Percentiles rank a stretch among this genome's conserved stretches.
Conservation (phyloP, 2,888 invertebrate species). For the Gymnosoma rotundatum region DNA sequence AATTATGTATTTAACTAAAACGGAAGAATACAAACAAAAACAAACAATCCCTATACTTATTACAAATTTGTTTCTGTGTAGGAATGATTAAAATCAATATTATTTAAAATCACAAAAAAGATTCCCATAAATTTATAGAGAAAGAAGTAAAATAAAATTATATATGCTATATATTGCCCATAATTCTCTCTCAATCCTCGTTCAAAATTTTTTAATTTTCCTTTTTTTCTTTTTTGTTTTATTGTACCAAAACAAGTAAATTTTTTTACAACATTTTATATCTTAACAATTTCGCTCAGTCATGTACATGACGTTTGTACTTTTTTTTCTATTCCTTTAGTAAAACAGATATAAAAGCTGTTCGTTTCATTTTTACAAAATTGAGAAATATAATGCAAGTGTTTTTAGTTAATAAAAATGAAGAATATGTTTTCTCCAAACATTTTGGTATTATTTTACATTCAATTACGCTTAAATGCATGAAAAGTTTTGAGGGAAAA, state of each 20-base stretch:
- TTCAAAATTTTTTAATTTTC: neutral
- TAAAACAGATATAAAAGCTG: neutral
- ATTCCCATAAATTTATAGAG: no score
- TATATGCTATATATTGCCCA: no score
- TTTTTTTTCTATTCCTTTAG: constrained; percentile 1
- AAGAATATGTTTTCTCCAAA: constrained; percentile 30
- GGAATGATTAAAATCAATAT: no score
- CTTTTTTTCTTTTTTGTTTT: neutral
- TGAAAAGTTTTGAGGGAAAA: constrained; percentile 39
- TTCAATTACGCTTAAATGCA: constrained; percentile 31
- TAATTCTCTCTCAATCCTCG: neutral
- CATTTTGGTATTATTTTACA: neutral
- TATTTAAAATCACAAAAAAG: no score
- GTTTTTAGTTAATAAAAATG: constrained; percentile 39
- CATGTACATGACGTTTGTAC: constrained; percentile 65
- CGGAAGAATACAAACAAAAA: no score
- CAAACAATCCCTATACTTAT: no score
- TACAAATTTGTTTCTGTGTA: no score
- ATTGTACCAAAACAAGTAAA: neutral
- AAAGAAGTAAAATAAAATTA: no score
- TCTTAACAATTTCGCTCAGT: constrained; percentile 34
- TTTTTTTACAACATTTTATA: constrained; percentile 7
- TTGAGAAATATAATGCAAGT: constrained; percentile 54
- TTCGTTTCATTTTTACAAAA: constrained; percentile 17
- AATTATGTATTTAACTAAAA: no score